phyloP scores from a whole-genome alignment of 1,140 invertebrate genomes.

The Agrilus planipennis region DNA sequence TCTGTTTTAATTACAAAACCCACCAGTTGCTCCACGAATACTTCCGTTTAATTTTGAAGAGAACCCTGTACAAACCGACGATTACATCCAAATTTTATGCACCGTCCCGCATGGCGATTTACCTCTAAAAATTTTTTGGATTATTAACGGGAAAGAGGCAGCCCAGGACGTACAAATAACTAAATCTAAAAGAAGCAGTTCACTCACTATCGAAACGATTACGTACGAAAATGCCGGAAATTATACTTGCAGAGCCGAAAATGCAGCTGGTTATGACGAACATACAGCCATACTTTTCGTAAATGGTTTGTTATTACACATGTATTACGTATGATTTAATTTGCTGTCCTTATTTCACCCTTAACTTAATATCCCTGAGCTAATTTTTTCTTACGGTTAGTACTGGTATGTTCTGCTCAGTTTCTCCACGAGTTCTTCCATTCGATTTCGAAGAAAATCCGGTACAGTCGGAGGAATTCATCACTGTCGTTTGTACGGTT shows the following conservation, averaged over 20 bases:
- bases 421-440: constrained; percentile 50
- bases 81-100: constrained; percentile 57
- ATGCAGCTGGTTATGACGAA: constrained; percentile 56
- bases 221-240: constrained; percentile 49
- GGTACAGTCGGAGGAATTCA: constrained; percentile 56
- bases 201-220: constrained; percentile 49
- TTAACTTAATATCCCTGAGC: too few relatives aligned
- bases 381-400: too few relatives aligned
- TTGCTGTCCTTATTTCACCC: too few relatives aligned
- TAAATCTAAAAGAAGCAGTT: constrained; percentile 28
- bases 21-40: constrained; percentile 41
- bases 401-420: too few relatives aligned
- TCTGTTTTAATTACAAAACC: constrained; percentile 8
- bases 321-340: too few relatives aligned
- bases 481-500: constrained; percentile 59
- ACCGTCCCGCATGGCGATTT: constrained; percentile 63
- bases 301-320: constrained; percentile 42
- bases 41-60: constrained; percentile 41
- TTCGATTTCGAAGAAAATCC: constrained; percentile 55
- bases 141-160: constrained; percentile 40
- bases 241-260: constrained; percentile 66
- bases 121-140: constrained; percentile 61
- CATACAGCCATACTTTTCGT: constrained; percentile 54
- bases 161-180: constrained; percentile 27
- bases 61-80: constrained; percentile 56